Evolutionary conservation across 2,888 invertebrate species (phyloP).

Genomic region (Eristalis arbustorum): DNA sequence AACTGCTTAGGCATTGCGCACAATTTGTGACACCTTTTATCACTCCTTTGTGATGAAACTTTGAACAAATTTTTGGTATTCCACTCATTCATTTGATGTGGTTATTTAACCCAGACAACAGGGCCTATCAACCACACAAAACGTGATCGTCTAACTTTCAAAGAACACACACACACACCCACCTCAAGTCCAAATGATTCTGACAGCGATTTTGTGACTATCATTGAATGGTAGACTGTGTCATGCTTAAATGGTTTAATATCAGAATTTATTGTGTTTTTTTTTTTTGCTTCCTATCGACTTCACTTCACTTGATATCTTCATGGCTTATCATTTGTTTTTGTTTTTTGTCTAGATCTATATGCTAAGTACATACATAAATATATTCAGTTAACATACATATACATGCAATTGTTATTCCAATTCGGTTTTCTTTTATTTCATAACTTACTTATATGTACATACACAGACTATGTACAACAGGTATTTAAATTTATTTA

Average conservation of each 20-base stretch:
- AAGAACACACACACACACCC: background rate
- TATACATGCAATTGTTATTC: conserved; percentile 13
- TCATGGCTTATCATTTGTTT: background rate
- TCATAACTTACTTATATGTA: conserved; percentile 50
- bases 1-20: no score
- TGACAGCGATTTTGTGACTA: conserved; percentile 13
- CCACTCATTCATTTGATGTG: no score
- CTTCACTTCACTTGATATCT: conserved; percentile 2
- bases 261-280: conserved; percentile 18
- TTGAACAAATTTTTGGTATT: no score
- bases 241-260: conserved; percentile 34
- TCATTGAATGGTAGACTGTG: conserved; percentile 4
- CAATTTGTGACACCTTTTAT: no score
- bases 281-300: background rate
- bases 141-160: background rate
- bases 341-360: conserved; percentile 17
- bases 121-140: background rate
- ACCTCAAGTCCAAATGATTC: background rate
- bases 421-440: conserved; percentile 8
- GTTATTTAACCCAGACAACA: background rate
- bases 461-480: conserved; percentile 63
- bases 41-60: no score
- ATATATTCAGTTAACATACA: conserved; percentile 43
- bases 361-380: conserved; percentile 38
- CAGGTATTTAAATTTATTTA: conserved; percentile 41